phyloP scores from a whole-genome alignment of 2,888 invertebrate species.

The Gymnoscelis rufifasciata region DNA sequence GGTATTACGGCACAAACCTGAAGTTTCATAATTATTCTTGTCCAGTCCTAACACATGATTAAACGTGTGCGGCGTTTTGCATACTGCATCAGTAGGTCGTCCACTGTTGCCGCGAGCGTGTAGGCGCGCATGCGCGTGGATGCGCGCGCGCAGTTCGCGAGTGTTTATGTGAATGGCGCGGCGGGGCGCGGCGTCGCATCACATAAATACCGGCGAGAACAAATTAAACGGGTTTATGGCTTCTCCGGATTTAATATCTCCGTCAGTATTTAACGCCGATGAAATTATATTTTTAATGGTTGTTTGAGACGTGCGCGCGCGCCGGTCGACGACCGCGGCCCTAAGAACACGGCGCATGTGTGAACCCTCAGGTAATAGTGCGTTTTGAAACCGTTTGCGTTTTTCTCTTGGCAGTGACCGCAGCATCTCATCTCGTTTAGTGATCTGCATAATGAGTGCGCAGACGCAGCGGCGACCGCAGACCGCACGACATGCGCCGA shows the following conservation, averaged over 20 bases:
- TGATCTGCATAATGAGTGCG: slow-evolving; percentile 24
- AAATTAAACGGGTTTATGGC: slow-evolving; percentile 22
- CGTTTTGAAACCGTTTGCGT: not conserved
- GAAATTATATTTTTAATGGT: slow-evolving; percentile 12
- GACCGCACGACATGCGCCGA: slow-evolving; percentile 10
- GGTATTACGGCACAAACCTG: too few species aligned
- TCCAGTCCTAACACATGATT: too few species aligned
- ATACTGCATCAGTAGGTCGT: too few species aligned
- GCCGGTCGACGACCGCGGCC: not conserved
- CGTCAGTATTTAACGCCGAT: slow-evolving; percentile 13
- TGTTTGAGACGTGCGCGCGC: not conserved
- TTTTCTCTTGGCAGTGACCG: not conserved
- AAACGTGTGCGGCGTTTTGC: too few species aligned
- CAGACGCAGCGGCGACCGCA: slow-evolving; percentile 13
- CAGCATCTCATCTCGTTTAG: slow-evolving; percentile 15
- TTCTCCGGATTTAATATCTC: slow-evolving; percentile 14
- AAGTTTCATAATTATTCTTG: too few species aligned
- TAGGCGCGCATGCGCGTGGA: too few species aligned
- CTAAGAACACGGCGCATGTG: not conserved
- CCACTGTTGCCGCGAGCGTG: too few species aligned
- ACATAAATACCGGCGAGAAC: slow-evolving; percentile 11
- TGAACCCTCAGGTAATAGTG: too few species aligned
- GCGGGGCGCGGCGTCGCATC: slow-evolving; percentile 16
- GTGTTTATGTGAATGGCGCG: slow-evolving; percentile 27
- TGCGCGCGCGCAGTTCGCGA: not conserved